Evolutionary conservation across 2,797 vertebrate species (phyloP).

Genomic region (Melanitta fusca): DNA sequence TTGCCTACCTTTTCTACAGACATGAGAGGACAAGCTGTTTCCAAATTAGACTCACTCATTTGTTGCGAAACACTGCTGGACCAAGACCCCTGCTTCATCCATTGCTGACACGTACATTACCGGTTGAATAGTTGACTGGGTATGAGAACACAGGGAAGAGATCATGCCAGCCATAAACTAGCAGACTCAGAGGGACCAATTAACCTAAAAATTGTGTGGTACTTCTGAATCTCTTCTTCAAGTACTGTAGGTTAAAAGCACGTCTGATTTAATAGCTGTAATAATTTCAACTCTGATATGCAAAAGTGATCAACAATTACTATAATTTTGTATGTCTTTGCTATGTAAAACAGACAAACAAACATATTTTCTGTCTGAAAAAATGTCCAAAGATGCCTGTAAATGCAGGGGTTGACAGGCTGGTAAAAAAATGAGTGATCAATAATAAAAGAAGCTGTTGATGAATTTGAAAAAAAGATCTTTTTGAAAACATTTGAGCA

Average conservation of each 20-base stretch:
- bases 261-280: neutral
- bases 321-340: neutral
- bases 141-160: neutral
- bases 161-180: neutral
- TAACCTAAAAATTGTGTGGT: neutral
- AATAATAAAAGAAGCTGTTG: neutral
- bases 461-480: neutral
- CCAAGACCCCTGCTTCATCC: neutral
- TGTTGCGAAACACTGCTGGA: neutral
- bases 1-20: neutral
- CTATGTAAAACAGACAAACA: neutral
- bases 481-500: neutral
- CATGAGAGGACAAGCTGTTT: neutral
- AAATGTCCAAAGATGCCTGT: neutral
- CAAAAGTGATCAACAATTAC: neutral
- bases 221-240: neutral
- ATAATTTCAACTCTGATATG: neutral
- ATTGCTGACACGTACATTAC: neutral
- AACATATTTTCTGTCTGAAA: neutral
- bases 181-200: neutral
- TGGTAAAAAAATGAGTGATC: neutral
- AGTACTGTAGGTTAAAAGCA: neutral
- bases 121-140: neutral
- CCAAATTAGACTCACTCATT: neutral
- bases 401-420: neutral